A percentile compares a stretch with the other conserved stretches of the same genome.
phyloP scores from a whole-genome alignment of 1,140 invertebrate species.

The Drosophila watanabei region DNA sequence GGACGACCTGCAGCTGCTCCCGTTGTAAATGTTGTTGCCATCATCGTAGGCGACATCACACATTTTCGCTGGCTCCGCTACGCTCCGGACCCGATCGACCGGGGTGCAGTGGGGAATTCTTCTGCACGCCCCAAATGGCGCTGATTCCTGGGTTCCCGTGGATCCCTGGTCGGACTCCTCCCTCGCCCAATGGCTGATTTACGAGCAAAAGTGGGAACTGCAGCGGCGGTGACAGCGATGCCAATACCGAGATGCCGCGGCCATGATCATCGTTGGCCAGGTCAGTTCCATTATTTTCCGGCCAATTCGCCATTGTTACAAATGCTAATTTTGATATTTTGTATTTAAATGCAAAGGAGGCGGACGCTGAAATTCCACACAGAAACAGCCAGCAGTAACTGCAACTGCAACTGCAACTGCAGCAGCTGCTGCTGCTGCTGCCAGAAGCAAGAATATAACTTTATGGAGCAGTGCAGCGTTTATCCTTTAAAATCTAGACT shows the following conservation, averaged over 20 bases:
- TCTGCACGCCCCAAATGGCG: constrained; percentile 34
- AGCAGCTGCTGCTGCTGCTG: constrained; percentile 33
- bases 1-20: constrained; percentile 75
- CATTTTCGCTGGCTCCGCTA: constrained; percentile 43
- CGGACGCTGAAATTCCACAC: constrained; percentile 35
- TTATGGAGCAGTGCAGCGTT: constrained; percentile 47
- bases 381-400: constrained; percentile 27
- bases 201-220: constrained; percentile 45
- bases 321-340: constrained; percentile 84
- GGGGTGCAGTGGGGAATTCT: constrained; percentile 45
- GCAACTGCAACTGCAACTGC: constrained; percentile 22
- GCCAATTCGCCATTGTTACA: constrained; percentile 84
- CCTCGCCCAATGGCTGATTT: constrained; percentile 60
- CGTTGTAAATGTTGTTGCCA: constrained; percentile 75
- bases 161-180: background rate
- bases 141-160: constrained; percentile 1
- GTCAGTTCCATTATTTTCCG: constrained; percentile 81
- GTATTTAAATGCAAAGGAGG: constrained; percentile 75
- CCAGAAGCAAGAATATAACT: constrained; percentile 49
- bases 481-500: constrained; percentile 45
- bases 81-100: constrained; percentile 33
- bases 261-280: constrained; percentile 75
- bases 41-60: constrained; percentile 76
- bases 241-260: constrained; percentile 46
- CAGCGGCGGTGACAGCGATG: constrained; percentile 23